Percentiles rank a stretch among this genome's conserved stretches.
phyloP scores from a whole-genome alignment of 2,113 vertebrate species.

The Alligator mississippiensis region DNA sequence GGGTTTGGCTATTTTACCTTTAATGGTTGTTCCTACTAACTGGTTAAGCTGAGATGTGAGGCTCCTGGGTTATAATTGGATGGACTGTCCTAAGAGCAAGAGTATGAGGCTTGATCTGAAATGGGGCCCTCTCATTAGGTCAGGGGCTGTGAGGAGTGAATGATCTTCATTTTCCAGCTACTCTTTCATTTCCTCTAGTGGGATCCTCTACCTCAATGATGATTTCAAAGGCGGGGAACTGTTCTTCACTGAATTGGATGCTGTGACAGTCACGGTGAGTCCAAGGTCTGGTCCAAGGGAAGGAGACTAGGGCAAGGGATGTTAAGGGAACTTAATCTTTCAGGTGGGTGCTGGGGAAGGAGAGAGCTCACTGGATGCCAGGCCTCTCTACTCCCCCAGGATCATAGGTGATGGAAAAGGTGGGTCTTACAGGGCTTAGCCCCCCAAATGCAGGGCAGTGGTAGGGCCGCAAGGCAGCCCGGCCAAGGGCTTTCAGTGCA shows the following conservation, averaged over 20 bases:
- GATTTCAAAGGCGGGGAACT: slow-evolving; percentile 93
- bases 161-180: neutral
- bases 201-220: slow-evolving; percentile 93
- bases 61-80: neutral
- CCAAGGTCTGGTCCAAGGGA: neutral
- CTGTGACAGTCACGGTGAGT: slow-evolving; percentile 89
- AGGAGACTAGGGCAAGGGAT: neutral
- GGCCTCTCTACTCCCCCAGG: neutral
- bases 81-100: neutral
- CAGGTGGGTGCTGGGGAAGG: neutral
- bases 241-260: slow-evolving; percentile 92
- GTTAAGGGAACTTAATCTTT: too few species aligned
- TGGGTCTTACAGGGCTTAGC: too few species aligned
- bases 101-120: neutral
- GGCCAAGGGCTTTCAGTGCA: too few species aligned
- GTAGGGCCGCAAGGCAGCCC: too few species aligned
- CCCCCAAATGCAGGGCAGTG: too few species aligned
- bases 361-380: neutral
- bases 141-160: neutral
- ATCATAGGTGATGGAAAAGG: too few species aligned
- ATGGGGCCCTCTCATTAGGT: neutral
- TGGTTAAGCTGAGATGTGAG: neutral
- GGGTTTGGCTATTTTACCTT: neutral
- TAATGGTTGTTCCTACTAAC: neutral
- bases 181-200: slow-evolving; percentile 76